These are phyloP conservation scores for Mamestra brassicae DNA, from an alignment of 2,888 invertebrate species.

Conservation along the genomic window DNA sequence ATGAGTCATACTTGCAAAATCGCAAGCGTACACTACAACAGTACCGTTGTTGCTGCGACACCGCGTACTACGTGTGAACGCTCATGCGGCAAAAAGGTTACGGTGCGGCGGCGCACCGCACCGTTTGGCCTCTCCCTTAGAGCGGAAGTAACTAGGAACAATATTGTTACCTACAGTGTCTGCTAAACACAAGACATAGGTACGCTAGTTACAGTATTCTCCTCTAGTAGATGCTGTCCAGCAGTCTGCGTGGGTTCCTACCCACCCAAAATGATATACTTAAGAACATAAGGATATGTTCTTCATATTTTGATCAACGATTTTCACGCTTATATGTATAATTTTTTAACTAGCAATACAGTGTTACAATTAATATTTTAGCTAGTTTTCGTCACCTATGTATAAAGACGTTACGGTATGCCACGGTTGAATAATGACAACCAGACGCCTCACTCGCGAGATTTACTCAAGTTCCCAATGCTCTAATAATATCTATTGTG, in stretches of 20 bases:
- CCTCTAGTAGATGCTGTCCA: not conserved
- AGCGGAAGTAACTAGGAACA: not conserved
- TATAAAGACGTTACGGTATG: not conserved
- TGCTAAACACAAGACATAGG: not conserved
- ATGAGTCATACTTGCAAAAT: no score
- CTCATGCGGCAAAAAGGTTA: no score
- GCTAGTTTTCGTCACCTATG: not conserved
- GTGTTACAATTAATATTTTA: not conserved
- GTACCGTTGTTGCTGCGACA: no score
- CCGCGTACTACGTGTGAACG: no score
- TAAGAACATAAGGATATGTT: no score
- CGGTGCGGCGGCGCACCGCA: no score
- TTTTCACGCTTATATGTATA: not conserved
- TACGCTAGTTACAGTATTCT: not conserved
- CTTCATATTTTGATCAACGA: not conserved
- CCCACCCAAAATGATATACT: no score
- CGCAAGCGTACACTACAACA: no score
- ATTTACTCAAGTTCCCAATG: slow-evolving; percentile 39
- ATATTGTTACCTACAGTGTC: not conserved
- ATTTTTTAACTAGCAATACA: not conserved
- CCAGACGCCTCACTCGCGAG: slow-evolving; percentile 33
- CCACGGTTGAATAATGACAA: slow-evolving; percentile 16
- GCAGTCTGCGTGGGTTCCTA: not conserved
- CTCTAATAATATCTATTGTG: slow-evolving; percentile 40
- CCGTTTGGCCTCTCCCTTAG: not conserved